phyloP scores from a whole-genome alignment of 2,888 invertebrate species.

The Apantesis nais region DNA sequence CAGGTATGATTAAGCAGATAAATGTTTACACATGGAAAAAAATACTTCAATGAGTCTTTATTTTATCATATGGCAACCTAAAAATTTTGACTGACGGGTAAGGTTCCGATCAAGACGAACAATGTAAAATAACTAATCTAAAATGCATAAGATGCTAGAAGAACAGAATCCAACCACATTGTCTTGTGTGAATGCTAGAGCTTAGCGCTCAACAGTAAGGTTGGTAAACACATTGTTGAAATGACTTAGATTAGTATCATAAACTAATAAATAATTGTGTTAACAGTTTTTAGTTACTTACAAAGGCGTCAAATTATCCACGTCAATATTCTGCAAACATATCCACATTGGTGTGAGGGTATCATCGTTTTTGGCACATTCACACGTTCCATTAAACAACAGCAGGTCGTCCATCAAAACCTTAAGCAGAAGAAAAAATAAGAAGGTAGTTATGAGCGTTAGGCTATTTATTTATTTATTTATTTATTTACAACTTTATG shows the following conservation, averaged over 20 bases:
- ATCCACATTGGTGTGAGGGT: constrained; percentile 71
- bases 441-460: too few relatives aligned
- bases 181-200: not conserved
- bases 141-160: not conserved
- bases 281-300: constrained; percentile 37
- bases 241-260: not conserved
- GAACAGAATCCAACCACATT: not conserved
- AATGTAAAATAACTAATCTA: not conserved
- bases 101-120: too few relatives aligned
- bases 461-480: not conserved
- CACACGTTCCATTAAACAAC: constrained; percentile 90
- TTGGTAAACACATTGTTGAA: not conserved
- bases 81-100: not conserved
- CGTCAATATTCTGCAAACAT: constrained; percentile 69
- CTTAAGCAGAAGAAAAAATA: too few relatives aligned
- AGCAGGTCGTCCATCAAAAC: constrained; percentile 92
- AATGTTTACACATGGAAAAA: too few relatives aligned
- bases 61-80: not conserved
- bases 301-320: constrained; percentile 69
- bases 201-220: not conserved
- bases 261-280: not conserved
- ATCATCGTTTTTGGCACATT: constrained; percentile 71
- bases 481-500: too few relatives aligned
- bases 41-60: too few relatives aligned
- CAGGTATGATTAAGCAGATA: not conserved